Percentiles rank a stretch among this genome's conserved stretches.
These are phyloP conservation scores for Sebastes iracundus DNA, from an alignment of 2,797 vertebrate genomes.

Conservation along the genomic window DNA sequence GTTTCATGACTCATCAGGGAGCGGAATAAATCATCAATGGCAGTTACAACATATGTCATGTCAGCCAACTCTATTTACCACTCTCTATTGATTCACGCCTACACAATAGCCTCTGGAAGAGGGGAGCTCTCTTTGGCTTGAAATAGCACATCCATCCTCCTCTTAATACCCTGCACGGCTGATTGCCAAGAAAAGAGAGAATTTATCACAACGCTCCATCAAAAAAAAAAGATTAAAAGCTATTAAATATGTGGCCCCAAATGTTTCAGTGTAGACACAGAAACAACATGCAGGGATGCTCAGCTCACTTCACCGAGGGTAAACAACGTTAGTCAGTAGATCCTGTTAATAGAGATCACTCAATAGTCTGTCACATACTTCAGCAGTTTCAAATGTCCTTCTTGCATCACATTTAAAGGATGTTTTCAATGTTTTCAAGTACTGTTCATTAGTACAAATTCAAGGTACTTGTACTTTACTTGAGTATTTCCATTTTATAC, in stretches of 20 bases:
- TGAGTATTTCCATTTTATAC: no score
- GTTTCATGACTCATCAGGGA: slow-evolving; percentile 59
- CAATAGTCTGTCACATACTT: neutral
- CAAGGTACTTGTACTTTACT: no score
- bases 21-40: slow-evolving; percentile 46
- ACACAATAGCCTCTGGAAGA: slow-evolving; percentile 49
- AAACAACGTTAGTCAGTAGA: neutral
- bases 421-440: no score
- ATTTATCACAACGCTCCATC: slow-evolving; percentile 11
- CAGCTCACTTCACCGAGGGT: neutral
- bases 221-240: slow-evolving; percentile 27
- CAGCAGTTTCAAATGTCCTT: neutral
- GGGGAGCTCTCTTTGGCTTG: slow-evolving; percentile 1
- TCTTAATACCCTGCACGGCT: slow-evolving; percentile 7
- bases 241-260: neutral
- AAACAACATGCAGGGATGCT: neutral
- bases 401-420: neutral
- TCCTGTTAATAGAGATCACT: neutral
- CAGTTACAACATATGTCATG: slow-evolving; percentile 62
- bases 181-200: neutral
- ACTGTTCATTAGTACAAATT: no score
- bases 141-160: slow-evolving; percentile 22
- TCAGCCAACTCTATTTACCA: slow-evolving; percentile 57
- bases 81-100: slow-evolving; percentile 55
- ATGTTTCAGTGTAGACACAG: slow-evolving; percentile 12